These are phyloP conservation scores for Limnephilus auricula DNA, from an alignment of 2,888 invertebrate species.

Conservation along the genomic window DNA sequence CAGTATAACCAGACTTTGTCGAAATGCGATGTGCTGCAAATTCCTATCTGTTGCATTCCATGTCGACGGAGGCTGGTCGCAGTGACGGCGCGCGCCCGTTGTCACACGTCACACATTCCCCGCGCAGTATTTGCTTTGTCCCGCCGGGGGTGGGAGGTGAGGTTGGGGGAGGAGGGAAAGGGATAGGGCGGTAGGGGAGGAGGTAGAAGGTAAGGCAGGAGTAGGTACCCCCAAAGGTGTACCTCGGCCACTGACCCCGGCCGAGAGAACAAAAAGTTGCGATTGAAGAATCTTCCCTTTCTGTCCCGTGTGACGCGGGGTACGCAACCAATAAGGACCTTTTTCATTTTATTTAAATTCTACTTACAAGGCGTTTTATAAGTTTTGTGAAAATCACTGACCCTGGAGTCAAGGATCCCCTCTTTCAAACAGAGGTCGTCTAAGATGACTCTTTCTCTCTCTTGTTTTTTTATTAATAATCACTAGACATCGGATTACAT, in stretches of 20 bases:
- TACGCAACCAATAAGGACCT: neutral
- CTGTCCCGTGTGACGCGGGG: slow-evolving; percentile 50
- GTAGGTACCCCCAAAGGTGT: slow-evolving; percentile 45
- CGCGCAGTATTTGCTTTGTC: slow-evolving; percentile 16
- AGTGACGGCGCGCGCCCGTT: slow-evolving; percentile 37
- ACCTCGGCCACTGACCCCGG: slow-evolving; percentile 43
- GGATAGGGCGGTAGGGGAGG: neutral
- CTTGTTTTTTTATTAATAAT: neutral
- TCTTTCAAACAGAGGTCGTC: neutral
- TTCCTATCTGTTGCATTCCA: neutral
- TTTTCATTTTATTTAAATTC: neutral
- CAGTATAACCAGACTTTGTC: neutral
- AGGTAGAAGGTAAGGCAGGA: slow-evolving; percentile 18
- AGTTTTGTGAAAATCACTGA: neutral
- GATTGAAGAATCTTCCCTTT: slow-evolving; percentile 64
- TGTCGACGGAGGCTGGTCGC: neutral
- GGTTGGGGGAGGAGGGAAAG: neutral
- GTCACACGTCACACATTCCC: slow-evolving; percentile 53
- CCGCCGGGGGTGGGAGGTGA: neutral
- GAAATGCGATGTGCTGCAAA: neutral
- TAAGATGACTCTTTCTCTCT: neutral
- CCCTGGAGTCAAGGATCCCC: neutral
- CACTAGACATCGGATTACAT: neutral
- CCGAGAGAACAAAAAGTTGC: slow-evolving; percentile 56
- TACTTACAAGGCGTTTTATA: neutral